Percentiles rank a stretch among this genome's conserved stretches.
phyloP scores from a whole-genome alignment of 2,797 vertebrate genomes.

The Champsocephalus esox region DNA sequence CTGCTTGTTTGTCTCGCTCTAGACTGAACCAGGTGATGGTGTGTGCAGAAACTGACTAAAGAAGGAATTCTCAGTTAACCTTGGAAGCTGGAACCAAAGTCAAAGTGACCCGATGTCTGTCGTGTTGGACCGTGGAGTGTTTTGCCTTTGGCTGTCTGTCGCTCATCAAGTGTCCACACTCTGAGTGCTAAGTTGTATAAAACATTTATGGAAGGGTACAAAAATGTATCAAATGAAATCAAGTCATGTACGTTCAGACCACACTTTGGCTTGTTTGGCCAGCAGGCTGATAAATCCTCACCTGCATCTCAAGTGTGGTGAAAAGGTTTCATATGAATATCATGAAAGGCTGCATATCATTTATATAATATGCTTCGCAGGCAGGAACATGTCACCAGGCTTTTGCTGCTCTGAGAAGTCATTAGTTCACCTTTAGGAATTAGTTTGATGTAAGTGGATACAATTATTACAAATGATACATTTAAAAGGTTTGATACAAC shows the following conservation, averaged over 20 bases:
- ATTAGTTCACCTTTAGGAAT: neutral
- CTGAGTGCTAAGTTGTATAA: neutral
- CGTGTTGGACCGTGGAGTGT: conserved; percentile 19
- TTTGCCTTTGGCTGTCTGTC: conserved; percentile 25
- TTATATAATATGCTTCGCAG: no score
- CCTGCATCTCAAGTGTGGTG: no score
- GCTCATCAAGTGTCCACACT: conserved; percentile 17
- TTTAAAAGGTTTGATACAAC: neutral
- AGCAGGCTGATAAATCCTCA: no score
- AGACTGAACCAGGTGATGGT: conserved; percentile 36
- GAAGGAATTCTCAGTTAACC: conserved; percentile 18
- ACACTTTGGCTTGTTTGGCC: neutral
- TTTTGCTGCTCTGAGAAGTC: neutral
- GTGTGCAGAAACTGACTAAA: conserved; percentile 25
- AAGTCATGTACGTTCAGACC: no score
- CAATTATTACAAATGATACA: neutral
- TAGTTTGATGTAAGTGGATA: no score
- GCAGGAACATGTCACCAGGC: no score
- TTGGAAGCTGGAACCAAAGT: conserved; percentile 48
- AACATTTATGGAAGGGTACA: neutral
- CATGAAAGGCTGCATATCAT: no score
- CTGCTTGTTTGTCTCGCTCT: conserved; percentile 63
- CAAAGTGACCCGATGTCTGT: conserved; percentile 26
- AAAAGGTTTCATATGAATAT: no score
- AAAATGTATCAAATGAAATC: neutral